Evolutionary conservation across 2,797 vertebrate species (phyloP).

Genomic region (Pseudotriccus pelzelni): DNA sequence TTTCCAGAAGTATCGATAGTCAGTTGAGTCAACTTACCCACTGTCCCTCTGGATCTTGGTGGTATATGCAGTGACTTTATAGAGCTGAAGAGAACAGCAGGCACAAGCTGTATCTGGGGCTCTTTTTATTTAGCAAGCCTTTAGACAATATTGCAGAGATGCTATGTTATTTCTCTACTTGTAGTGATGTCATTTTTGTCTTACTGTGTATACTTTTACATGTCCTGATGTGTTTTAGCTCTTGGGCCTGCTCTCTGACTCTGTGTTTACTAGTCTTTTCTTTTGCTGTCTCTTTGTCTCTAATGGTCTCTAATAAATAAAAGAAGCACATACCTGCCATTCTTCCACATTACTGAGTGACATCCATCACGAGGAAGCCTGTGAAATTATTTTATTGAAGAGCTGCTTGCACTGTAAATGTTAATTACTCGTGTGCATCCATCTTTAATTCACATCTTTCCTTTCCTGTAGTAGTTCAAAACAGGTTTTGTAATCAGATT

Average conservation of each 20-base stretch:
- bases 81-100: neutral
- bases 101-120: neutral
- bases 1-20: neutral
- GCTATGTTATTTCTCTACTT: neutral
- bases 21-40: neutral
- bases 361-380: neutral
- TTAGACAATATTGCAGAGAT: neutral
- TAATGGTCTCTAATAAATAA: neutral
- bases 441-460: neutral
- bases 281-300: neutral
- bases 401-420: neutral
- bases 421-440: neutral
- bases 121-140: neutral
- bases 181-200: neutral
- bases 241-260: neutral
- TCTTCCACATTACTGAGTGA: neutral
- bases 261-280: neutral
- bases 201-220: neutral
- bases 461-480: neutral
- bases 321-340: neutral
- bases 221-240: neutral
- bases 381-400: neutral
- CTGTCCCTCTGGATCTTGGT: neutral
- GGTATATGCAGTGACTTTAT: rapidly evolving
- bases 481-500: neutral